Conservation (phyloP, 2,113 vertebrate species). For the Asarcornis scutulata region DNA sequence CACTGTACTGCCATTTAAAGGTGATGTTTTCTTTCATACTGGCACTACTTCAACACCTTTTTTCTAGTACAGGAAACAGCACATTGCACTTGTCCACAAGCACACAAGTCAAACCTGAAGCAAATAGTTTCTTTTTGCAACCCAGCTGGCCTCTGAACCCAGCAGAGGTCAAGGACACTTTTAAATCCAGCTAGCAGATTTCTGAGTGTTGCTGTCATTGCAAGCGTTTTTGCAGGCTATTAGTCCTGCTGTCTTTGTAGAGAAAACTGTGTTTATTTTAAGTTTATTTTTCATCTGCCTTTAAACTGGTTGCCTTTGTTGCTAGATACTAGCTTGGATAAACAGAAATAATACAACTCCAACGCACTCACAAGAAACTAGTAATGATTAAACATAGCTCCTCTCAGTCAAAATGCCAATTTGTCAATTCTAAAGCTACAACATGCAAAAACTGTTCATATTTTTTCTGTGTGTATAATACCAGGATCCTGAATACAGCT, state of each 20-base stretch:
- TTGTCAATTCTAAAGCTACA: not conserved
- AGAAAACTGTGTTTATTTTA: not conserved
- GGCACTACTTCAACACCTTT: conserved; percentile 30
- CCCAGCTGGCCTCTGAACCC: not conserved
- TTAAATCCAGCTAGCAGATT: conserved; percentile 15
- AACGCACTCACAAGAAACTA: not conserved
- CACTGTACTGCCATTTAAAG: not conserved
- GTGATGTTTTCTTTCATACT: not conserved
- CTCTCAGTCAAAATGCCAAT: conserved; percentile 3
- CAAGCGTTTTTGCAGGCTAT: not conserved
- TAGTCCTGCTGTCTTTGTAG: not conserved
- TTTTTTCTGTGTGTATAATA: not conserved
- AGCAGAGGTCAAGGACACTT: conserved; percentile 1
- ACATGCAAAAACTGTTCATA: not conserved
- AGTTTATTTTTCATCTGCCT: conserved; percentile 9
- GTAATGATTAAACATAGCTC: not conserved
- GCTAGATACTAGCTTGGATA: not conserved
- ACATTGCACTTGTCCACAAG: conserved; percentile 55
- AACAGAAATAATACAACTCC: conserved; percentile 9
- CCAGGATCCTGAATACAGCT: not conserved
- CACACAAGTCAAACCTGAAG: conserved; percentile 38
- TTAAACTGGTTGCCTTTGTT: conserved; percentile 13
- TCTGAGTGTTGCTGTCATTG: not conserved
- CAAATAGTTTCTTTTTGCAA: conserved; percentile 23
- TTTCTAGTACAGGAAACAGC: conserved; percentile 58